Evolutionary conservation across 1,140 invertebrate genomes (phyloP).

Genomic region (Choristoneura fumiferana): DNA sequence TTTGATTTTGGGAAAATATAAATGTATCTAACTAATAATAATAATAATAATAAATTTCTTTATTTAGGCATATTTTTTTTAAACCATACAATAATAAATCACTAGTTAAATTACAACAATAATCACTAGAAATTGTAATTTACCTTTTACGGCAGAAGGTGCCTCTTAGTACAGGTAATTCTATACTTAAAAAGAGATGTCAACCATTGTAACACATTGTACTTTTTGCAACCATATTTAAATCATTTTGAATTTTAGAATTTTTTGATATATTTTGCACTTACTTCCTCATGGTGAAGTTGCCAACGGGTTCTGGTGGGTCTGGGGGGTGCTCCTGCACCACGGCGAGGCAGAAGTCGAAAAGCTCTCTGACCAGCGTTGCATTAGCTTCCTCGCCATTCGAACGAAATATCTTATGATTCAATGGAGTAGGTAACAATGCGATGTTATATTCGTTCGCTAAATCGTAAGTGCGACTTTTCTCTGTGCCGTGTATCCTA

Average conservation of each 20-base stretch:
- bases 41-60: no score
- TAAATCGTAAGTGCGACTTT: neutral
- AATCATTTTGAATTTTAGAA: no score
- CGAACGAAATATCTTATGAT: neutral
- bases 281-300: constrained; percentile 12
- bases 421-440: neutral
- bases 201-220: neutral
- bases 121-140: no score
- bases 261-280: neutral
- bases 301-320: neutral
- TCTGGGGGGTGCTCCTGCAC: neutral
- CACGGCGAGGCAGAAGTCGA: neutral
- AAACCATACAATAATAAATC: no score
- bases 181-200: no score
- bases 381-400: neutral
- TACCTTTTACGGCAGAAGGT: no score
- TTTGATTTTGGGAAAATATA: no score
- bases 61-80: no score
- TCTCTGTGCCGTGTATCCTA: constrained; percentile 20
- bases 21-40: no score
- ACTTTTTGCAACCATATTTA: neutral
- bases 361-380: constrained; percentile 1
- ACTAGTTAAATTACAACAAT: no score
- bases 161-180: no score
- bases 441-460: constrained; percentile 9